phyloP scores from a whole-genome alignment of 2,797 vertebrate genomes.

The Sciurus vulgaris region DNA sequence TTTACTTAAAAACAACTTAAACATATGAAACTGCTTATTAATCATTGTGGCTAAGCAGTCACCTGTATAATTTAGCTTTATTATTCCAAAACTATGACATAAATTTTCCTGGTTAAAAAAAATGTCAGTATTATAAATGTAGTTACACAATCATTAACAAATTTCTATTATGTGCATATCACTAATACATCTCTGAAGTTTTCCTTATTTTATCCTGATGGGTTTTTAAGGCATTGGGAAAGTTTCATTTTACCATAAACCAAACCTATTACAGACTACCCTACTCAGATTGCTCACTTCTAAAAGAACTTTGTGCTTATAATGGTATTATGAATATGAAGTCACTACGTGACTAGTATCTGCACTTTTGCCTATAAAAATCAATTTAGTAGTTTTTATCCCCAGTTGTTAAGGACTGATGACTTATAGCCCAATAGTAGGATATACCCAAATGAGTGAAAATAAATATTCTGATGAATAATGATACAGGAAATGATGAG shows the following conservation, averaged over 20 bases:
- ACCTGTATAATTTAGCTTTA: conserved; percentile 65
- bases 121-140: conserved; percentile 53
- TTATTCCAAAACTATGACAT: conserved; percentile 50
- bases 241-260: not conserved
- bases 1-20: conserved; percentile 74
- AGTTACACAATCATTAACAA: conserved; percentile 18
- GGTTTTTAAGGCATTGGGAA: not conserved
- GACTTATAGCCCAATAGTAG: not conserved
- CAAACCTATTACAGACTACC: not conserved
- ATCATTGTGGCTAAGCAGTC: conserved; percentile 60
- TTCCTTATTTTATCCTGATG: not conserved
- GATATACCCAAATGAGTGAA: conserved; percentile 12
- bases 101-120: conserved; percentile 66
- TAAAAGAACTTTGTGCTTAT: not conserved
- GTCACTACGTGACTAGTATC: not conserved
- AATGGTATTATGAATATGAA: not conserved
- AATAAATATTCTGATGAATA: conserved; percentile 40
- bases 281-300: not conserved
- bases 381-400: not conserved
- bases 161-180: not conserved
- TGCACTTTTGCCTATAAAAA: not conserved
- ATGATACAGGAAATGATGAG: not conserved
- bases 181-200: not conserved
- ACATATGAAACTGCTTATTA: conserved; percentile 70
- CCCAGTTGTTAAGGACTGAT: not conserved